Conservation (phyloP, 2,113 vertebrate genomes). For the Zootoca vivipara region DNA sequence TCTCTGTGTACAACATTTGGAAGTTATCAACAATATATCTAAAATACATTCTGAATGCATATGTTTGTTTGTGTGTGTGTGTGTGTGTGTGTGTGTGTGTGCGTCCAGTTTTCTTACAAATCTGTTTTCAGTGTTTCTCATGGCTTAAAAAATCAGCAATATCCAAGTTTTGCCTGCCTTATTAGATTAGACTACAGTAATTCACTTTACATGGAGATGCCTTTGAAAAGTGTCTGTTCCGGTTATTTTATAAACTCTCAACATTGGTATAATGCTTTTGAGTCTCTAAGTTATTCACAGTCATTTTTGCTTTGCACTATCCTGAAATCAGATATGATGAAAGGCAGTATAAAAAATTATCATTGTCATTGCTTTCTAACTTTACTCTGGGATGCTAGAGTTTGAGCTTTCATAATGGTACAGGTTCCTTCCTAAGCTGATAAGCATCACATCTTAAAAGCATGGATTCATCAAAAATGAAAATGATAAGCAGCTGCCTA, state of each 20-base stretch:
- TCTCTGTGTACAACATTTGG: constrained; percentile 19
- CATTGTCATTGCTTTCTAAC: too few species aligned
- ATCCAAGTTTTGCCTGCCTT: background rate
- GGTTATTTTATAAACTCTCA: background rate
- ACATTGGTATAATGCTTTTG: background rate
- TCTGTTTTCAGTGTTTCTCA: background rate
- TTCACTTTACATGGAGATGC: background rate
- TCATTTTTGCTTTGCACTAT: background rate
- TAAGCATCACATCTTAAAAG: background rate
- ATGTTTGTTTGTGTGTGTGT: too few species aligned
- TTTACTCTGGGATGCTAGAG: background rate
- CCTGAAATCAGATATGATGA: background rate
- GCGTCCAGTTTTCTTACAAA: background rate
- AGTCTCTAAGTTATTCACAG: background rate
- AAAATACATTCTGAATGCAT: background rate
- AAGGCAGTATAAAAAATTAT: background rate
- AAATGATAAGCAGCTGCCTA: background rate
- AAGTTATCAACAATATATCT: constrained; percentile 20
- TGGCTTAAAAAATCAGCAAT: background rate
- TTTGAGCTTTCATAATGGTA: background rate
- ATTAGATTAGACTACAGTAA: background rate
- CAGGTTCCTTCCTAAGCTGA: background rate
- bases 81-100: background rate
- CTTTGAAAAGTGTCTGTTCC: background rate
- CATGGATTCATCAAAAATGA: background rate